Evolutionary conservation across 2,113 vertebrate genomes (phyloP), one percentile per base, ranked within the genome.

Genomic region (Pygoscelis adeliae): DNA sequence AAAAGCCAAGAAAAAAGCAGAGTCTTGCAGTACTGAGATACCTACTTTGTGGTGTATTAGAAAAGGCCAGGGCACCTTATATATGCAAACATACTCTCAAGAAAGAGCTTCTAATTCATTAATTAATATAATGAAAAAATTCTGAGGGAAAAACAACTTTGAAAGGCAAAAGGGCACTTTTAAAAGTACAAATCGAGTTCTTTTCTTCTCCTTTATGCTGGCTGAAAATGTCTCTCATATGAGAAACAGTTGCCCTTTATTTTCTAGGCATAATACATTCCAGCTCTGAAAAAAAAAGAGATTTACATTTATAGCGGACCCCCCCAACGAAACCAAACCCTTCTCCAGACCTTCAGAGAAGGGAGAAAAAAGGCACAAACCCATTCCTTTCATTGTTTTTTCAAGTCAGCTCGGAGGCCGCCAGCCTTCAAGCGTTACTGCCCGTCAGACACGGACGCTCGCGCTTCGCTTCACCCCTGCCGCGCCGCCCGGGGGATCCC

Each of bases 181-280:
- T 0, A 30, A 79, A 86, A 65, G 36, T 2, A 52, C 0, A 38
- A 69, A 62, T 23, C 1, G 0, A 44, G 4, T 2, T 7, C 0
- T 46, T 27, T 53, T 29, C 21, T 10, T 10, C 1, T 47, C 38
- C 10, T 29, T 52, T 30, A 34, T 6, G 15, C 12, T 13, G 11
- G 11, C 10, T 5, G 53, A 58, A 81, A 23, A 32, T 1, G 6
- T 25, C 26, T 25, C 50, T 34, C 29, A 29, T 15, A 16, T 3
- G 8, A n/a, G 52, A 27, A 81, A 36, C 6, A 25, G 26, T 2
- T 7, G 40, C 5, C 40, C 15, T 79, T 40, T 23, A 49, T 21
- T n/a, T 77, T 50, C 27, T 8, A 55, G 14, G 11, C 46, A 17
- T 14, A 66, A 34, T 0, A 29, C 21, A 3, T 20, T 27, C 21